Evolutionary conservation across 2,888 invertebrate species (phyloP).

Genomic region (Eristalinus aeneus): DNA sequence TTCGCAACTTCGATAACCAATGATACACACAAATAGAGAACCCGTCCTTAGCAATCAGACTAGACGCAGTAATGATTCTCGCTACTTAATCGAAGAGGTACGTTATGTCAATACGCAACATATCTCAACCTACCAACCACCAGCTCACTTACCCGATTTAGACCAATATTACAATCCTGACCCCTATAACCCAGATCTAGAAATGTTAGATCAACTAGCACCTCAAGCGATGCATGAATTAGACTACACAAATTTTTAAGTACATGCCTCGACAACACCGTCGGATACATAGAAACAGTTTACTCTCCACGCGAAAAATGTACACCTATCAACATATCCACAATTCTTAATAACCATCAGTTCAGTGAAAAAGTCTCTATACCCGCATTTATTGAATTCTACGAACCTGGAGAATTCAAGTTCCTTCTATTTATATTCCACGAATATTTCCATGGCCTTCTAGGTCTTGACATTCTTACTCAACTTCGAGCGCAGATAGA

Average conservation of each 20-base stretch:
- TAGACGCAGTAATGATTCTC: too few species aligned
- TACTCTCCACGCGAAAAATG: not conserved
- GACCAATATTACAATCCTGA: too few species aligned
- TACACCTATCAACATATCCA: too few species aligned
- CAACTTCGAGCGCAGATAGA: conserved; percentile 21
- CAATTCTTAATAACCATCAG: conserved; percentile 1
- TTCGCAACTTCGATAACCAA: too few species aligned
- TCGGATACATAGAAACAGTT: conserved; percentile 59
- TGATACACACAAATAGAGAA: too few species aligned
- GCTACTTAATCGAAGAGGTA: too few species aligned
- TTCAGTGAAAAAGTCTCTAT: not conserved
- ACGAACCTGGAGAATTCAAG: not conserved
- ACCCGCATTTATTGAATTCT: conserved; percentile 12
- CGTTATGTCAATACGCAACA: too few species aligned
- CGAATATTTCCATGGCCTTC: conserved; percentile 30
- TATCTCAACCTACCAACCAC: too few species aligned
- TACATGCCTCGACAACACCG: conserved; percentile 31
- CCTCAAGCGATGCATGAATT: not conserved
- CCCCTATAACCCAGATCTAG: too few species aligned
- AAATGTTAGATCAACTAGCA: too few species aligned
- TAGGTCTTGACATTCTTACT: conserved; percentile 10
- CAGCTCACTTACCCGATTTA: too few species aligned
- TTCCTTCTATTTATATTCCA: conserved; percentile 42
- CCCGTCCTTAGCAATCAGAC: too few species aligned
- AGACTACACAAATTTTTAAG: conserved; percentile 41